Conservation (phyloP, 2,113 vertebrate genomes). For the Triplophysa tibetana region DNA sequence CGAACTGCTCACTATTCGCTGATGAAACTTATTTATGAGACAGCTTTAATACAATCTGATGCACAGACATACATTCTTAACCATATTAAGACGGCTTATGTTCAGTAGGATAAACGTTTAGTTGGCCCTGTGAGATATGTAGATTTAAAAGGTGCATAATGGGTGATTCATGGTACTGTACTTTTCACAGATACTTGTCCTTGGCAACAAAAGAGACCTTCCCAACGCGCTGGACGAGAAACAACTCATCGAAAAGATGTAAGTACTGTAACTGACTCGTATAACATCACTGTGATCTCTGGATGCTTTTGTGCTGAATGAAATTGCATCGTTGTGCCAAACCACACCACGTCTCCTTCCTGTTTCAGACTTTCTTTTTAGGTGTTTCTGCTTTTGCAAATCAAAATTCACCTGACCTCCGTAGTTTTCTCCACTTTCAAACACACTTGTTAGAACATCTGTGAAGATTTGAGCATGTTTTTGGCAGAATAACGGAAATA, state of each 20-base stretch:
- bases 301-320: not conserved
- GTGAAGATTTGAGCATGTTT: not conserved
- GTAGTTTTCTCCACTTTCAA: not conserved
- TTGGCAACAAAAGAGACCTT: conserved; percentile 89
- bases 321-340: too few species aligned
- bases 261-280: conserved; percentile 55
- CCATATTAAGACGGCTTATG: not conserved
- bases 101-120: not conserved
- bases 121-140: not conserved
- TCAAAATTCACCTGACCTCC: not conserved
- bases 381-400: not conserved
- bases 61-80: conserved; percentile 5
- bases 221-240: conserved; percentile 85
- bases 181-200: conserved; percentile 78
- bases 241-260: conserved; percentile 90
- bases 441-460: not conserved
- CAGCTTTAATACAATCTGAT: conserved; percentile 6
- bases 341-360: not conserved
- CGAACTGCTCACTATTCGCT: not conserved
- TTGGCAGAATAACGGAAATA: not conserved
- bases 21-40: not conserved
- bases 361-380: not conserved
- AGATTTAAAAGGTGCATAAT: not conserved
- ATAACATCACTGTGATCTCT: not conserved
- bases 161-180: not conserved